Percentiles rank a stretch among this genome's conserved stretches.
These are phyloP conservation scores for Ephydatia muelleri DNA, from an alignment of 37 sponge, comb jelly and placozoan genomes.

Conservation along the genomic window DNA sequence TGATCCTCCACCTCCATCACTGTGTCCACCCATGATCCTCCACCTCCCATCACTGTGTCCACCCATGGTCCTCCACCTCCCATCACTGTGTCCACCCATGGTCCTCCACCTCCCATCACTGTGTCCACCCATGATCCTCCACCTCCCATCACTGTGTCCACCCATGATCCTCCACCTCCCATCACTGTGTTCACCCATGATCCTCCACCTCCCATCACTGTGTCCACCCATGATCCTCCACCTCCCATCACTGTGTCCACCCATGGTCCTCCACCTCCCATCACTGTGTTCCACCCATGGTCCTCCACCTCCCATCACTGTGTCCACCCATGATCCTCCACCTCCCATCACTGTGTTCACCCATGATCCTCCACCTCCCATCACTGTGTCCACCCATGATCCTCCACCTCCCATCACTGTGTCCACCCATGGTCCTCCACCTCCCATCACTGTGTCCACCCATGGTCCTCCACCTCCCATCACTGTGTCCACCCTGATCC, in stretches of 20 bases:
- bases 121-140: neutral
- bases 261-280: neutral
- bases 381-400: neutral
- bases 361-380: neutral
- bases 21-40: neutral
- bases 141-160: neutral
- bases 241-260: neutral
- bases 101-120: neutral
- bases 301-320: neutral
- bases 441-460: no score
- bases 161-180: neutral
- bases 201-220: no score
- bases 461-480: neutral
- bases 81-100: neutral
- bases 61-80: neutral
- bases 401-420: neutral
- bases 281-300: no score
- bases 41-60: no score
- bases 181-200: no score
- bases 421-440: neutral
- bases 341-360: no score
- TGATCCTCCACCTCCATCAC: neutral
- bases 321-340: neutral
- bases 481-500: no score
- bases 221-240: neutral